Base-by-base conservation (phyloP, 2,888 invertebrate species). In the Epiperipatus broadwayi region DNA sequence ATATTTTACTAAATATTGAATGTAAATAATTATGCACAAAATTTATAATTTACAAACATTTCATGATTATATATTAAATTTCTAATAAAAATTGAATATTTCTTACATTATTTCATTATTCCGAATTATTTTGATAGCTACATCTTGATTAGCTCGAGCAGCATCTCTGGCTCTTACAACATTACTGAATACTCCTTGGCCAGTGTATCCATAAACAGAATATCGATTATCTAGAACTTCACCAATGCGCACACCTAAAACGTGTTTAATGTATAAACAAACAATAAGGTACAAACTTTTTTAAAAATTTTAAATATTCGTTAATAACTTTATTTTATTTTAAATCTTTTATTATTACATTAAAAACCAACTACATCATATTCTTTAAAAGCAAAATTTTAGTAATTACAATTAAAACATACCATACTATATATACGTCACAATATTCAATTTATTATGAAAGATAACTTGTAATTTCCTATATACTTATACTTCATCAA, bases 41-140 rank as follows among this genome's bases (percentile, higher is more conserved):
- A 39, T 14, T 21, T 27, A 35, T 25, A 1, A 10, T 25, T 25
- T 10, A 8, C 10, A 25, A 25, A 25, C n/a, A 25, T 25, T 15
- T 14, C 12, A 2, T 8, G 20, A 15, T 12, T 37, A 16, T 22
- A 31, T 27, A 35, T 28, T 19, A n/a, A n/a, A 19, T 22, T 5
- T 21, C 20, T 18, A 30, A 34, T 29, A 8, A 15, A 12, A 40
- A 12, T 7, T 8, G 25, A 25, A 27, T 20, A 20, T 16, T 35
- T 66, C 73, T 70, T 58, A 79, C 97, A 97, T 97, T 49, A 97
- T 80, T 65, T 97, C 95, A 61, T 97, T 95, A 64, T 93, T 97
- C 41, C 97, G 69, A 50, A 97, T 97, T 47, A 97, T 97, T 64
- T 97, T 97, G 34, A 97, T 83, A 29, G 95, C 95, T 1, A 93